Base-by-base conservation (phyloP, 2,888 invertebrate species). In the Perizoma affinitatum region DNA sequence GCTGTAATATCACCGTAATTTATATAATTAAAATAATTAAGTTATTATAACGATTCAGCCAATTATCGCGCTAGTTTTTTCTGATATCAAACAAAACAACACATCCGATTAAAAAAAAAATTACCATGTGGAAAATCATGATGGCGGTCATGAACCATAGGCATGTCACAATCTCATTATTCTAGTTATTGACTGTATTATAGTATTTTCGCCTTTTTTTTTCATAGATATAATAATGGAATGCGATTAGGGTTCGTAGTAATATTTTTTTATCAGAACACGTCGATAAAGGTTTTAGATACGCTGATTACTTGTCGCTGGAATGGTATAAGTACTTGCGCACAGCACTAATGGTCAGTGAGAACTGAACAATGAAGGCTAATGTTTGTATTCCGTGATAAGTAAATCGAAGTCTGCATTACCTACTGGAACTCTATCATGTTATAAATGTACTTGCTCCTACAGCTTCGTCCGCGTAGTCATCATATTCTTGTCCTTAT, bases 271-370 rank as follows among this genome's bases (percentile, higher is more conserved):
- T 64, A 68, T 68, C 68, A 46, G 47, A 70, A 66, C 66, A 50
- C 48, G 58, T 59, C 63, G 69, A 69, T 68, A 68, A 38, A 65
- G 51, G 38, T 44, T 42, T 71, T 63, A 68, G 68, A 66, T 69
- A 71, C 48, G 67, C 65, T 57, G 60, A 66, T 65, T 69, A 58
- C 54, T 51, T 47, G 52, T 58, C 43, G 55, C 43, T 40, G 35
- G 48, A 57, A 46, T 47, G 45, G 45, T 10, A 44, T 52, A 59
- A 53, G 52, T 55, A 49, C 58, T 11, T 48, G 51, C 35, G 36
- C 62, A 54, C 33, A 35, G 43, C 52, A 42, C 42, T 42, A 59
- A 41, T 49, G 58, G 58, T 54, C 58, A 51, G 51, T 62, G 40
- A 48, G 55, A 56, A 61, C 48, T 11, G 47, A 48, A 62, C 61